These are phyloP conservation scores for Sabatieria punctata DNA, from an alignment of 2,888 invertebrate genomes.

Conservation along the genomic window DNA sequence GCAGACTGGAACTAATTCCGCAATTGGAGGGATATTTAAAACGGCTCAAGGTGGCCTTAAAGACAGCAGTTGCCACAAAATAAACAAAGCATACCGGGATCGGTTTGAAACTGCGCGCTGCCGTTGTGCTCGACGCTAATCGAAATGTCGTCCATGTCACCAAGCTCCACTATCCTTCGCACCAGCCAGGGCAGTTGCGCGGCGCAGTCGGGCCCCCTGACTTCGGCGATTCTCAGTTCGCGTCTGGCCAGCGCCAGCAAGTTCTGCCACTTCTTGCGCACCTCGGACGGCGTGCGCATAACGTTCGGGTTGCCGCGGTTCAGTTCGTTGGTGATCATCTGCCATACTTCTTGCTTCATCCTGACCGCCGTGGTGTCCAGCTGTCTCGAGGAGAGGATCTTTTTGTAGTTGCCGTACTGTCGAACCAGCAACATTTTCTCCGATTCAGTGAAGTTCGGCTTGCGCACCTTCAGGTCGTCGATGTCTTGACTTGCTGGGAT, in stretches of 20 bases:
- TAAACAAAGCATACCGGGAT: too few species aligned
- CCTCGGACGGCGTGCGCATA: background rate
- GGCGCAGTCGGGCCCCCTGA: too few species aligned
- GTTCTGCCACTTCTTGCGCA: conserved; percentile 7
- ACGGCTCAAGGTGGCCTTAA: too few species aligned
- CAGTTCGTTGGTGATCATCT: conserved; percentile 2
- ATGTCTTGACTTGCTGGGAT: too few species aligned
- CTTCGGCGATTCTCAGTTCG: background rate
- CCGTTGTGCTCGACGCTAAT: background rate
- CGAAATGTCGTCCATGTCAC: background rate
- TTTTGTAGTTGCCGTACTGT: background rate
- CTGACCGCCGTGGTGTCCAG: background rate
- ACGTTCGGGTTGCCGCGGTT: conserved; percentile 1
- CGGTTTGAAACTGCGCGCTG: too few species aligned
- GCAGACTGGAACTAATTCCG: too few species aligned
- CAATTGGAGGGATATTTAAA: too few species aligned
- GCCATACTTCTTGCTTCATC: conserved; percentile 2
- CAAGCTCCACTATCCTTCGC: background rate
- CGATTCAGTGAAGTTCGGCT: conserved; percentile 5
- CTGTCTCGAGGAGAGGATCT: background rate
- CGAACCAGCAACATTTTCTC: conserved; percentile 1
- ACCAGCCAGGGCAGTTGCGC: background rate
- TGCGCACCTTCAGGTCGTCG: background rate
- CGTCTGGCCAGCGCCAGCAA: background rate
- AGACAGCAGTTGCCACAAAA: too few species aligned